Evolutionary conservation across 1,140 invertebrate species (phyloP), one percentile per base, ranked within the genome.

Genomic region (Polypedilum vanderplanki): DNA sequence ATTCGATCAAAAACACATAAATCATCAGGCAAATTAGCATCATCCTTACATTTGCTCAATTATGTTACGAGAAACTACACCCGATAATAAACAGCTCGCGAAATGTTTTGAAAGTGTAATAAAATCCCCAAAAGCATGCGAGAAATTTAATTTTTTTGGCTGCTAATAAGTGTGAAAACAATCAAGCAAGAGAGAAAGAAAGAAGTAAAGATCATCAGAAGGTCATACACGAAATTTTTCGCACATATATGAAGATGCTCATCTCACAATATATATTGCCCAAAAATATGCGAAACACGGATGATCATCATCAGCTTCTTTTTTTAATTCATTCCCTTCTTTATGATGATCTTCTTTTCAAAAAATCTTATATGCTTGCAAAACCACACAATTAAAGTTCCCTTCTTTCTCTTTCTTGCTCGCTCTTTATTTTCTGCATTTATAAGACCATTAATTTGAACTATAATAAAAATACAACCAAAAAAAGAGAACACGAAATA

Each of bases 401-500:
- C n/a, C n/a, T 57, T 57, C 8, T 70, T 17, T n/a, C 10, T 8
- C 12, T n/a, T 57, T 57, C 15, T 70, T 17, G 4, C 10, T 8
- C 12, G 4, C 15, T 57, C 15, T 57, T 57, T 1, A 57, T 70
- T 9, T 70, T 70, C 18, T 70, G 65, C 65, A 70, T 70, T 33
- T 18, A 70, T 70, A 70, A n/a, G 65, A 70, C 65, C 65, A 70
- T 70, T 70, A 70, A 70, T 70, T 70, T 70, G 7, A 18, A 18
- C 65, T 12, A 70, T 70, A 70, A 70, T n/a, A 15, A 17, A 17
- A 57, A 57, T 17, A 15, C 46, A 70, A 20, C 65, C 65, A 70
- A 20, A n/a, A n/a, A 70, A 20, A 22, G 17, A 70, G 18, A 10
- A 8, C 65, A 22, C 8, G 65, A 70, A 20, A 70, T n/a, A 70